Evolutionary conservation across 1,140 invertebrate genomes (phyloP), one percentile per base, ranked within the genome.

Genomic region (Scaptomyza hsui): DNA sequence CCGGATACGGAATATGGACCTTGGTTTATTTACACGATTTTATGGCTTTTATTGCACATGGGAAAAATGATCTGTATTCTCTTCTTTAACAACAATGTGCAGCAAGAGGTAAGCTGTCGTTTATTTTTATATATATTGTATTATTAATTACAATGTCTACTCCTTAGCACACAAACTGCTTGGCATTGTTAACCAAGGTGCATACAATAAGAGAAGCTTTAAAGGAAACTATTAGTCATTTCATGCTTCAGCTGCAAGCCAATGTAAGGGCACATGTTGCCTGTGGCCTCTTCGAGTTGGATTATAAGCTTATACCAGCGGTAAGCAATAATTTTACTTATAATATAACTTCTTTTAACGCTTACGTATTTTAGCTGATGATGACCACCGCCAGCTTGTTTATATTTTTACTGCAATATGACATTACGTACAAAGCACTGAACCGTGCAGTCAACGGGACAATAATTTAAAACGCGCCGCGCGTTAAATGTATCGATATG

Each of bases 361-460:
- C 18, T 29, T 18, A 39, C 32, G 24, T 21, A 1, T 64, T 55
- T 12, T 12, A 90, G 89, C 18, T 90, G 2, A 15, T 83, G 7
- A 77, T 90, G 49, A 72, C 75, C 16, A 80, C 67, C 4, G 61
- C 81, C 0, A 79, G 76, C 26, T 37, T 89, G 9, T 89, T 90
- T 52, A 89, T 90, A 70, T 90, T 90, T 32, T 35, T 90, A 9
- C 18, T 90, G 3, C 89, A 90, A 69, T 90, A 90, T 18, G 89
- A 90, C 24, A 76, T 90, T 2, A 90, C 89, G 0, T 90, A 72
- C 13, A 78, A 89, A 41, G 89, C 89, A 4, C 19, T 90, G 18
- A 13, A 29, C 29, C 5, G 18, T 21, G 6, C 64, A 10, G 24
- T 26, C 10, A 60, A 83, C 3, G 71, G 55, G 12, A 61, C 57